A percentile compares a stretch with the other conserved stretches of the same genome.
These are phyloP conservation scores for Saccopteryx leptura DNA, from an alignment of 2,113 vertebrate genomes.

Conservation along the genomic window DNA sequence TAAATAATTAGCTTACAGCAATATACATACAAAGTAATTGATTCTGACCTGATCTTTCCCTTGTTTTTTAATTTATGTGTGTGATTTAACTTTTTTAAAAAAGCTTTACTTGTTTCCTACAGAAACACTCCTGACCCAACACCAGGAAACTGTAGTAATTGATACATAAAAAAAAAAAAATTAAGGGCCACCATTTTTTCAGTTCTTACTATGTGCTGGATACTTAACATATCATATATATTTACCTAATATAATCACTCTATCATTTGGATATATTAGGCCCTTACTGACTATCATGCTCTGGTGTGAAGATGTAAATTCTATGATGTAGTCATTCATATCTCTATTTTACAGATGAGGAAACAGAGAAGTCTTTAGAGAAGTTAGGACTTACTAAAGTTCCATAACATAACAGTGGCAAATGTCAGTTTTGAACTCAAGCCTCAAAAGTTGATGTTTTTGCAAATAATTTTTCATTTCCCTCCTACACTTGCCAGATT, in stretches of 20 bases:
- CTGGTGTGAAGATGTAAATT: background rate
- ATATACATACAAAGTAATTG: background rate
- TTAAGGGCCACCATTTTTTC: background rate
- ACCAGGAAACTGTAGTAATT: conserved; percentile 9
- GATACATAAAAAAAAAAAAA: background rate
- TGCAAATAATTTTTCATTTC: background rate
- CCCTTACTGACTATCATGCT: background rate
- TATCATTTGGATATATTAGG: background rate
- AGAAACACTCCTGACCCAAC: background rate
- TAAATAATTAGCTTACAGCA: conserved; percentile 68
- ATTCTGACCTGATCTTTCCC: conserved; percentile 1
- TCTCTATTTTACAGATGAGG: background rate
- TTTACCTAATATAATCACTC: background rate
- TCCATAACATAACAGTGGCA: background rate
- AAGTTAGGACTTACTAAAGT: background rate
- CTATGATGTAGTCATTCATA: background rate
- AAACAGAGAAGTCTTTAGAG: background rate
- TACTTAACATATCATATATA: background rate
- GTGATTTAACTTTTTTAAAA: conserved; percentile 42
- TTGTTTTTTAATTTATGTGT: background rate
- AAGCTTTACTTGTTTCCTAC: background rate
- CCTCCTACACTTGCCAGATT: background rate
- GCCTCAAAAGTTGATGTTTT: background rate
- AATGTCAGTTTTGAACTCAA: conserved; percentile 37
- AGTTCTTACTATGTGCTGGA: background rate